Conservation (phyloP, 1,140 invertebrate species). For the Paraescarpia echinospica region DNA sequence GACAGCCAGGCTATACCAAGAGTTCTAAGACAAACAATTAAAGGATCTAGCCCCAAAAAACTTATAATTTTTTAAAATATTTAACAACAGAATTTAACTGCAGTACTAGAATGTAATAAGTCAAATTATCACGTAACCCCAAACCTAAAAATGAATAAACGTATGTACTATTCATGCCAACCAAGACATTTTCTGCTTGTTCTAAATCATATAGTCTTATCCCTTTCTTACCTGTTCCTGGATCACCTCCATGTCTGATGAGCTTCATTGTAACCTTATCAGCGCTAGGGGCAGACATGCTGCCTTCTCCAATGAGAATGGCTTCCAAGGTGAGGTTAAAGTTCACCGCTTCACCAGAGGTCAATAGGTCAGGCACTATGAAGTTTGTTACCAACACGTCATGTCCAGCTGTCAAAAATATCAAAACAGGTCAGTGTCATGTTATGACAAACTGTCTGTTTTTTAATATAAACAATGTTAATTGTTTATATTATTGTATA, state of each 20-base stretch:
- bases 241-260: background rate
- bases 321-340: background rate
- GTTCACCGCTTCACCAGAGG: background rate
- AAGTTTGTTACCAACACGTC: background rate
- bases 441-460: background rate
- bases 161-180: no score
- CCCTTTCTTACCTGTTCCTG: background rate
- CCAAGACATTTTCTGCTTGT: no score
- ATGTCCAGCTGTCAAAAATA: background rate
- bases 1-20: no score
- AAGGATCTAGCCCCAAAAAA: no score
- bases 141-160: no score
- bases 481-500: background rate
- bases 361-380: background rate
- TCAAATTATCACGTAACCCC: no score
- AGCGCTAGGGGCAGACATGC: background rate
- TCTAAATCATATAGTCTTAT: no score
- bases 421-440: background rate
- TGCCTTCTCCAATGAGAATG: background rate
- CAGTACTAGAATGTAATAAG: no score
- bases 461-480: background rate
- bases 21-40: no score
- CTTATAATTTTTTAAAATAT: no score
- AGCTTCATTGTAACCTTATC: background rate
- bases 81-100: no score